phyloP scores from a whole-genome alignment of 2,888 invertebrate species.

The Microctonus brassicae region DNA sequence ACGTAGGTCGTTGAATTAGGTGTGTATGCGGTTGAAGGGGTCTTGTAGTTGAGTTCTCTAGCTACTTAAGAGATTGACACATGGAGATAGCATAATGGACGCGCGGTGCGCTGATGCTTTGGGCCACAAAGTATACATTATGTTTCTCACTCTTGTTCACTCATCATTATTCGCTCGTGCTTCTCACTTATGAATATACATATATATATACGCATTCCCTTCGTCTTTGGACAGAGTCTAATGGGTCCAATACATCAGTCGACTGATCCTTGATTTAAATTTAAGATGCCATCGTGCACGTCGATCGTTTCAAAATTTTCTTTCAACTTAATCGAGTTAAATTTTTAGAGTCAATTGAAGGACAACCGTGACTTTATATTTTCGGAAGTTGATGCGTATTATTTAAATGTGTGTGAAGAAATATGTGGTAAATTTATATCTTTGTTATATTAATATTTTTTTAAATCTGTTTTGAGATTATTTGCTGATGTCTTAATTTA shows the following conservation, averaged over 20 bases:
- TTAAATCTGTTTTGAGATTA: background rate
- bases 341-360: conserved; percentile 25
- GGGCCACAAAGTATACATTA: background rate
- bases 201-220: no score
- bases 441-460: background rate
- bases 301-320: conserved; percentile 26
- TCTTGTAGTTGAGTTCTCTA: conserved; percentile 57
- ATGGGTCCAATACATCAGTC: conserved; percentile 41
- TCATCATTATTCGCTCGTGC: background rate
- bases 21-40: conserved; percentile 38
- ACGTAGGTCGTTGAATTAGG: no score
- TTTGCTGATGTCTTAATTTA: background rate
- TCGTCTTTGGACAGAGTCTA: conserved; percentile 26
- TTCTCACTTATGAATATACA: background rate
- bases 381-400: background rate
- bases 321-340: conserved; percentile 46
- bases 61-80: conserved; percentile 69
- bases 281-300: conserved; percentile 33
- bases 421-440: no score
- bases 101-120: conserved; percentile 6
- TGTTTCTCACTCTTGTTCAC: background rate
- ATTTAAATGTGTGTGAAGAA: background rate
- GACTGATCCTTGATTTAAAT: conserved; percentile 41
- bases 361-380: conserved; percentile 20
- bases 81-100: conserved; percentile 68